Base-by-base conservation (phyloP, 2,888 invertebrate species). In the Polia nebulosa region DNA sequence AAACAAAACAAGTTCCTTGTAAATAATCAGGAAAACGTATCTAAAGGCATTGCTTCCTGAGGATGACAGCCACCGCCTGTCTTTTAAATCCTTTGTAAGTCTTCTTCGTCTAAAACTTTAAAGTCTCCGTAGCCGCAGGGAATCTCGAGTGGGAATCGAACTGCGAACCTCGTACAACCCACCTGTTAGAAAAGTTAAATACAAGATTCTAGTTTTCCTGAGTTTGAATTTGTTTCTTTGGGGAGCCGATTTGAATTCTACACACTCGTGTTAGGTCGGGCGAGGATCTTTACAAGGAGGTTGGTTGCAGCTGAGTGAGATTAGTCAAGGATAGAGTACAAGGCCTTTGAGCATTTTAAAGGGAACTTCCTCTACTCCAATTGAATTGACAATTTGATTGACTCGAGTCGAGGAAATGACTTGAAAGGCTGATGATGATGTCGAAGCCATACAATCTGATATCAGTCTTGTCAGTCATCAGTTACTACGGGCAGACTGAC, bases 41-140 rank as follows among this genome's bases (percentile, higher is more conserved):
- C 45, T 67, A 45, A 68, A 74, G 25, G 44, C 17, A 7, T 56
- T 25, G 45, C 61, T 74, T 64, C 74, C 68, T 80, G 80, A 6
- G 29, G 49, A 25, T 49, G 72, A 75, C 78, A 71, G 66, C 25
- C 22, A 1, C 44, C 32, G 44, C 47, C 53, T 67, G 68, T 71
- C 68, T 72, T 66, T 70, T 69, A 80, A 75, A 80, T 78, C 72
- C 68, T 72, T 80, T 80, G 80, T 62, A 53, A 47, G n/a, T n/a
- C n/a, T n/a, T n/a, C n/a, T n/a, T n/a, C n/a, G n/a, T n/a, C n/a
- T n/a, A 8, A 64, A 78, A 75, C 61, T 80, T 80, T 68, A 45
- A 77, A 74, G 75, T 72, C 60, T 41, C 41, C 55, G 44, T 44
- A 71, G 53, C 59, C 69, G n/a, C 52, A 6, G 67, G 34, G 51